These are phyloP conservation scores for Synergus japonicus DNA, from an alignment of 2,888 invertebrate genomes.

Conservation along the genomic window DNA sequence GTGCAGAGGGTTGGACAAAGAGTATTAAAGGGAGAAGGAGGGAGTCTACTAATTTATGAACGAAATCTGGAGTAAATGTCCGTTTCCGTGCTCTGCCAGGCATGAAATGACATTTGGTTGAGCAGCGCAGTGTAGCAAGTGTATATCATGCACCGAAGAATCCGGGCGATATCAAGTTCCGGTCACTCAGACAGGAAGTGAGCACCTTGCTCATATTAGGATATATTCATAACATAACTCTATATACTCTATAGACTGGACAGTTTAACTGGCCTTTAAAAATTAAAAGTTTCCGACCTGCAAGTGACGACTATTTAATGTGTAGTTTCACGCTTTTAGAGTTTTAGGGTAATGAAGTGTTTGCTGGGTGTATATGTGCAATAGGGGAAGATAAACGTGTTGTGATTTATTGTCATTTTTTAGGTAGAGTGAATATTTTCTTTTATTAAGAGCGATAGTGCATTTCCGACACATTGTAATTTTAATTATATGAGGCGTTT, in stretches of 20 bases:
- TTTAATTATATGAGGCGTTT: too few species aligned
- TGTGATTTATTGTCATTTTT: background rate
- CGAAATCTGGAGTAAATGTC: conserved; percentile 50
- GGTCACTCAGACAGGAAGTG: background rate
- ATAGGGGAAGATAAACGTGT: background rate
- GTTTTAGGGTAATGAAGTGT: background rate
- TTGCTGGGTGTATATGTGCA: too few species aligned
- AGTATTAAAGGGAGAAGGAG: background rate
- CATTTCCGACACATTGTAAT: too few species aligned
- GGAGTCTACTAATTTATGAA: conserved; percentile 2
- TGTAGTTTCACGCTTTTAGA: background rate
- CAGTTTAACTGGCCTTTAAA: background rate
- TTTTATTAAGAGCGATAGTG: too few species aligned
- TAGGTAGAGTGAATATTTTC: background rate
- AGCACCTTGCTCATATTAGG: background rate
- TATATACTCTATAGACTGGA: background rate
- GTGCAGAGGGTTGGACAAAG: conserved; percentile 24
- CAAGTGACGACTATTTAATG: conserved; percentile 1
- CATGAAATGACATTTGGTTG: conserved; percentile 21
- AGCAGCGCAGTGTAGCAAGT: background rate
- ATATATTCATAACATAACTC: conserved; percentile 4
- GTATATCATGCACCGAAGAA: background rate
- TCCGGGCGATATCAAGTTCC: background rate
- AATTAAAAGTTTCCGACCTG: background rate
- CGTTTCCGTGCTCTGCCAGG: conserved; percentile 42